phyloP scores from a whole-genome alignment of 30 jellyfish, hydroid and myxozoan species.

The Chrysaora quinquecirrha region DNA sequence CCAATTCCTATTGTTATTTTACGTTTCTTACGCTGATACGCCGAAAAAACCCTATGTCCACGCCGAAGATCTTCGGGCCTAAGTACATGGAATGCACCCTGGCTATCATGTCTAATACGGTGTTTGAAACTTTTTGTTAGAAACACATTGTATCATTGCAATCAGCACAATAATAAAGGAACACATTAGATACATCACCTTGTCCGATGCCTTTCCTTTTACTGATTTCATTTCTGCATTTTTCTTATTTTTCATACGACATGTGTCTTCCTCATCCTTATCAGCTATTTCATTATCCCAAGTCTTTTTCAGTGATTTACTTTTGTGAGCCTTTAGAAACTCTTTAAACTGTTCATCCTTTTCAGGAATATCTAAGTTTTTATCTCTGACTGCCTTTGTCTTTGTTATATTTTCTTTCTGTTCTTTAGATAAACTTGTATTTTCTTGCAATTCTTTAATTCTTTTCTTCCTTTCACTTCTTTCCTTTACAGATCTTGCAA shows the following conservation, averaged over 20 bases:
- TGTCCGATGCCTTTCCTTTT: slow-evolving; percentile 59
- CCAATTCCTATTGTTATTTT: too few relatives aligned
- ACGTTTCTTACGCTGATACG: too few relatives aligned
- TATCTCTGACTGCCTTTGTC: neutral
- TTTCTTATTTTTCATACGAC: neutral
- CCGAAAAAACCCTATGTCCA: too few relatives aligned
- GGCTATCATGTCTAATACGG: too few relatives aligned
- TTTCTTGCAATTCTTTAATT: slow-evolving; percentile 71
- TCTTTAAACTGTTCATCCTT: slow-evolving; percentile 73
- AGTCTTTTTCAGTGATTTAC: slow-evolving; percentile 59
- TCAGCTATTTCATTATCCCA: slow-evolving; percentile 83
- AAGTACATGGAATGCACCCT: too few relatives aligned
- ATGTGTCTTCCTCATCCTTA: neutral
- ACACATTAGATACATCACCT: too few relatives aligned
- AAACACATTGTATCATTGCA: too few relatives aligned
- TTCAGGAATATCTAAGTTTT: neutral
- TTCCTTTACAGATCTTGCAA: slow-evolving; percentile 66
- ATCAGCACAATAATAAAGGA: too few relatives aligned
- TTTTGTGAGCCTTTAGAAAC: slow-evolving; percentile 76
- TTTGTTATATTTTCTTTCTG: neutral
- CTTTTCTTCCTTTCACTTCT: slow-evolving; percentile 69
- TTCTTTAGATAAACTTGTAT: neutral
- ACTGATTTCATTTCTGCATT: slow-evolving; percentile 23
- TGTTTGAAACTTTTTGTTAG: too few relatives aligned
- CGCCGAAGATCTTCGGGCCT: too few relatives aligned